phyloP scores from a whole-genome alignment of 2,888 invertebrate genomes.

The Yponomeuta malinellus region DNA sequence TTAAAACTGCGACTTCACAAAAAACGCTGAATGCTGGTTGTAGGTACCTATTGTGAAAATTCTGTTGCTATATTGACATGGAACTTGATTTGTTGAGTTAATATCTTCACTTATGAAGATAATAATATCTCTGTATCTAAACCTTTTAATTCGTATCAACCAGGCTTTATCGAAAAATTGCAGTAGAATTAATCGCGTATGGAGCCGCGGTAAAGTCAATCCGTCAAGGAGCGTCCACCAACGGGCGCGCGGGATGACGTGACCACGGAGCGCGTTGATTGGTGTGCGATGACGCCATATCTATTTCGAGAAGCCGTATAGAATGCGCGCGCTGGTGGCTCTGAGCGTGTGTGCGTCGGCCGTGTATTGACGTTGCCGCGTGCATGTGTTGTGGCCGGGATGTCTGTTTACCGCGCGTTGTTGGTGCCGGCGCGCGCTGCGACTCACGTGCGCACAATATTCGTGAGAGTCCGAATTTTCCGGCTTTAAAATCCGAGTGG shows the following conservation, averaged over 20 bases:
- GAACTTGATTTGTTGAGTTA: neutral
- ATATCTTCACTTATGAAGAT: neutral
- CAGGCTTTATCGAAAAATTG: slow-evolving; percentile 66
- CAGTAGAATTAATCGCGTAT: slow-evolving; percentile 60
- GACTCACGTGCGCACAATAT: slow-evolving; percentile 64
- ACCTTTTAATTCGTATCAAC: slow-evolving; percentile 48
- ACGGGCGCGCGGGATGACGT: slow-evolving; percentile 46
- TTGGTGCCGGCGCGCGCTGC: slow-evolving; percentile 77
- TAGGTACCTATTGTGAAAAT: neutral
- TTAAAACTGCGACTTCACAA: neutral
- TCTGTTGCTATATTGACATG: neutral
- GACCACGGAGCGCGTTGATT: slow-evolving; percentile 45
- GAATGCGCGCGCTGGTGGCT: slow-evolving; percentile 54
- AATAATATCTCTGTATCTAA: neutral
- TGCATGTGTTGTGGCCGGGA: slow-evolving; percentile 63
- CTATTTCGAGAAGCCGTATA: slow-evolving; percentile 55
- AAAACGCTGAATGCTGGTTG: neutral
- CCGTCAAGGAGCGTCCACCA: slow-evolving; percentile 61
- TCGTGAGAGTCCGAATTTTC: slow-evolving; percentile 56
- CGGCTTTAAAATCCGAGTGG: slow-evolving; percentile 47
- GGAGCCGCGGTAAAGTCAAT: slow-evolving; percentile 63
- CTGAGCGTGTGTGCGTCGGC: slow-evolving; percentile 37
- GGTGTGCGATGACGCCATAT: slow-evolving; percentile 57
- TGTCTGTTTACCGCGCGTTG: slow-evolving; percentile 75
- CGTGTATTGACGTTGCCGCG: slow-evolving; percentile 32